phyloP scores from a whole-genome alignment of 2,888 invertebrate genomes.

The Rotaria socialis region DNA sequence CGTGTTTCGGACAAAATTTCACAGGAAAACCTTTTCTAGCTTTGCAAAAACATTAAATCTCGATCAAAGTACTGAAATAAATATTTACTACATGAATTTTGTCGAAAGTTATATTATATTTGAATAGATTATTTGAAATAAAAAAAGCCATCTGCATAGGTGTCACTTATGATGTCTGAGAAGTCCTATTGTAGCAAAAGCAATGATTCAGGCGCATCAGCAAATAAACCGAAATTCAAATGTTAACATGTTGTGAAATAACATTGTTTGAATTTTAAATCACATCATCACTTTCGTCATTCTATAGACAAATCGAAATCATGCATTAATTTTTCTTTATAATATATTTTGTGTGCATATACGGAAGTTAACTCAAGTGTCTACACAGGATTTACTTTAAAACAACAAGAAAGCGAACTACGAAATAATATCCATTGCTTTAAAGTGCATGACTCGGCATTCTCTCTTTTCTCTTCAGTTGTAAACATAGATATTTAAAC shows the following conservation, averaged over 20 bases:
- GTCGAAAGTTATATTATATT: too few species aligned
- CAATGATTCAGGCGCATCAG: not conserved
- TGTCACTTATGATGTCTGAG: not conserved
- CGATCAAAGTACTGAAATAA: too few species aligned
- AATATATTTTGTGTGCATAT: too few species aligned
- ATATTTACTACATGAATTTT: too few species aligned
- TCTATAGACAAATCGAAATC: too few species aligned
- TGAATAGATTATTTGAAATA: not conserved
- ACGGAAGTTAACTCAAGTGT: too few species aligned
- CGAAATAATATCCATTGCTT: not conserved
- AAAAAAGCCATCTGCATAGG: not conserved
- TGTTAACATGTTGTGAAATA: not conserved
- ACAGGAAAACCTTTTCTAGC: too few species aligned
- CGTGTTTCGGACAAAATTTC: too few species aligned
- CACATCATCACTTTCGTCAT: too few species aligned
- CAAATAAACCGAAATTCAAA: not conserved
- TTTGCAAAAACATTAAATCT: too few species aligned
- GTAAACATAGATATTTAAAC: not conserved
- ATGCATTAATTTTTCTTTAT: too few species aligned
- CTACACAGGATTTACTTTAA: not conserved
- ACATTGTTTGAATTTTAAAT: too few species aligned
- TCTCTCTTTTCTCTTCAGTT: not conserved
- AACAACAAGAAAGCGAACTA: not conserved
- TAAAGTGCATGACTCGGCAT: not conserved
- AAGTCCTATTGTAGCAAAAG: not conserved